phyloP scores from a whole-genome alignment of 2,113 vertebrate species.

The Nicator chloris region DNA sequence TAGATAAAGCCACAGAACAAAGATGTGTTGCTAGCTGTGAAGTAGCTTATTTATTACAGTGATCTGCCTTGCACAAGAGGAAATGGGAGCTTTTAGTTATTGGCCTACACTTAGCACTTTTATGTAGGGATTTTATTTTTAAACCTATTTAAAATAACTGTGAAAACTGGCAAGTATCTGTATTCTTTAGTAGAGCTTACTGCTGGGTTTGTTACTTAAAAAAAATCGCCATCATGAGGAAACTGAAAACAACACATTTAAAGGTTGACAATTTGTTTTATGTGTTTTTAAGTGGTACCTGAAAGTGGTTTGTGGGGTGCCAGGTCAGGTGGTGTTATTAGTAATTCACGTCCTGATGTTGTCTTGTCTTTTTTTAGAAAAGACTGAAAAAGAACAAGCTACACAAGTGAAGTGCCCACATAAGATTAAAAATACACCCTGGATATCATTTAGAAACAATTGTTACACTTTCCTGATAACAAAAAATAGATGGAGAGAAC shows the following conservation, averaged over 20 bases:
- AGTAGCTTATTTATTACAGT: neutral
- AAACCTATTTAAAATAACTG: neutral
- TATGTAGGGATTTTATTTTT: neutral
- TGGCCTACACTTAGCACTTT: neutral
- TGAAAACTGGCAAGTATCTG: neutral
- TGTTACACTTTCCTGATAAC: slow-evolving; percentile 89
- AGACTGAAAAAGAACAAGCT: slow-evolving; percentile 64
- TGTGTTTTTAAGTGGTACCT: neutral
- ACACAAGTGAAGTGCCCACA: slow-evolving; percentile 82
- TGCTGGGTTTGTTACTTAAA: neutral
- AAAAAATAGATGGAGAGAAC: slow-evolving; percentile 72
- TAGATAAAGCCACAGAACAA: neutral
- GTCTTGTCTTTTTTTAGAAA: slow-evolving; percentile 64
- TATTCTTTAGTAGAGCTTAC: neutral
- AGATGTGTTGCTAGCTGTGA: neutral
- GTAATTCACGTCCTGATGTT: neutral
- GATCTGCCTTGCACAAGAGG: neutral
- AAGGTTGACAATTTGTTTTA: neutral
- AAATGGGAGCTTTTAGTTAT: neutral
- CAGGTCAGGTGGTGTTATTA: neutral
- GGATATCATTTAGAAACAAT: slow-evolving; percentile 89
- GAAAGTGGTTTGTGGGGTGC: neutral
- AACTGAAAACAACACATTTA: neutral
- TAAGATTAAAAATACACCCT: slow-evolving; percentile 83
- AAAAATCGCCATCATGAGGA: neutral